Percentiles rank a stretch among this genome's conserved stretches.
phyloP scores from a whole-genome alignment of 2,888 invertebrate genomes.

The Drosophila gaucha region DNA sequence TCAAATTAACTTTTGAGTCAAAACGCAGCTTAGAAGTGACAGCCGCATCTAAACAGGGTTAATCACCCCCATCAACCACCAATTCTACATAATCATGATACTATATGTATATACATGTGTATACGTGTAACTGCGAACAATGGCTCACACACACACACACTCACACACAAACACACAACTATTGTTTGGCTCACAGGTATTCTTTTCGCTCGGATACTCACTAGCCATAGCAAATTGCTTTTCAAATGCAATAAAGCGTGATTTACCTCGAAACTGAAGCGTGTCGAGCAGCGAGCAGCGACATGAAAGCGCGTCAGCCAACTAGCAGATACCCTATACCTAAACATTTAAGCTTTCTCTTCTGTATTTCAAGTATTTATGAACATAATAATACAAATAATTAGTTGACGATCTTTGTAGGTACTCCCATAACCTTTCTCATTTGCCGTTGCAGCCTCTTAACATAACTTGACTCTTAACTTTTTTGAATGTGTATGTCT shows the following conservation, averaged over 20 bases:
- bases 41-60: conserved; percentile 1
- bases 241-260: conserved; percentile 69
- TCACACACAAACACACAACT: neutral
- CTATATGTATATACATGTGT: neutral
- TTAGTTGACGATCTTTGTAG: too few relatives aligned
- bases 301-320: neutral
- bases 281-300: conserved; percentile 31
- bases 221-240: conserved; percentile 56
- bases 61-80: neutral
- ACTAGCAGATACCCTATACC: conserved; percentile 2
- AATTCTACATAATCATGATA: neutral
- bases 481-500: too few relatives aligned
- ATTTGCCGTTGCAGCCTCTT: too few relatives aligned
- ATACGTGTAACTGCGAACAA: conserved; percentile 1
- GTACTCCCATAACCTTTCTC: too few relatives aligned
- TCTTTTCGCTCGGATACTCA: conserved; percentile 39
- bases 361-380: neutral
- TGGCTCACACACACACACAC: neutral
- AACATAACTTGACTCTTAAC: too few relatives aligned
- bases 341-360: too few relatives aligned
- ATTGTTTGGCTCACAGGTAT: conserved; percentile 14
- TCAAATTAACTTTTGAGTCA: conserved; percentile 45
- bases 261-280: conserved; percentile 52
- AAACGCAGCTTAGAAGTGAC: too few relatives aligned
- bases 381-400: too few relatives aligned